These are phyloP conservation scores for Sepioteuthis lessoniana DNA, from an alignment of 2,888 invertebrate species.

Conservation along the genomic window DNA sequence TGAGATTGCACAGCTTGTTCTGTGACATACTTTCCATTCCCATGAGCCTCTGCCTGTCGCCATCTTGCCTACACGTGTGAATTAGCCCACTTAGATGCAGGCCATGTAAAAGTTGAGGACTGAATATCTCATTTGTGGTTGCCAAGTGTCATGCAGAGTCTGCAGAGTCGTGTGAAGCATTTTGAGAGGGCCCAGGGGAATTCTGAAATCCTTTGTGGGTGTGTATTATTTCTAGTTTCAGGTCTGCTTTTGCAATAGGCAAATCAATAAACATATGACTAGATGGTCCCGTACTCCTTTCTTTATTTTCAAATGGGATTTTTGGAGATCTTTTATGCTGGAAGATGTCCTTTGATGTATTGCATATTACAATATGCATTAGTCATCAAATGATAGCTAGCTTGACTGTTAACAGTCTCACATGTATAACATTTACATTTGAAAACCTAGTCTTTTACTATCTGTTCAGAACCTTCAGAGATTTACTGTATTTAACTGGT, in stretches of 20 bases:
- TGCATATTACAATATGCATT: background rate
- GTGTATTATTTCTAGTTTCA: conserved; percentile 33
- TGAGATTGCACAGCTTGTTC: background rate
- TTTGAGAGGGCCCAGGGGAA: background rate
- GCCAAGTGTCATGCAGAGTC: conserved; percentile 1
- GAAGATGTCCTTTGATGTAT: background rate
- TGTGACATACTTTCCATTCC: conserved; percentile 33
- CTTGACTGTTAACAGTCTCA: background rate
- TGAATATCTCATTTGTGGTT: conserved; percentile 33
- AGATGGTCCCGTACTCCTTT: background rate
- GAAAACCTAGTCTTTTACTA: background rate
- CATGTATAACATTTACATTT: background rate
- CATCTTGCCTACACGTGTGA: conserved; percentile 33
- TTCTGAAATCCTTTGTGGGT: background rate
- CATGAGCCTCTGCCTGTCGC: background rate
- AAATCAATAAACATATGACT: conserved; percentile 1
- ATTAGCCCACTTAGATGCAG: conserved; percentile 33
- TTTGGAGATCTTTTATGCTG: background rate
- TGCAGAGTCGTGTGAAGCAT: conserved; percentile 24
- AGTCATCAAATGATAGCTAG: background rate
- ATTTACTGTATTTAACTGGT: background rate
- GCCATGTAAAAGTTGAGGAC: background rate
- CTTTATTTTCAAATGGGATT: background rate
- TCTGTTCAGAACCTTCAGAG: background rate
- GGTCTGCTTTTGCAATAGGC: conserved; percentile 33